Evolutionary conservation across 2,113 vertebrate species (phyloP).

Genomic region (Excalfactoria chinensis): DNA sequence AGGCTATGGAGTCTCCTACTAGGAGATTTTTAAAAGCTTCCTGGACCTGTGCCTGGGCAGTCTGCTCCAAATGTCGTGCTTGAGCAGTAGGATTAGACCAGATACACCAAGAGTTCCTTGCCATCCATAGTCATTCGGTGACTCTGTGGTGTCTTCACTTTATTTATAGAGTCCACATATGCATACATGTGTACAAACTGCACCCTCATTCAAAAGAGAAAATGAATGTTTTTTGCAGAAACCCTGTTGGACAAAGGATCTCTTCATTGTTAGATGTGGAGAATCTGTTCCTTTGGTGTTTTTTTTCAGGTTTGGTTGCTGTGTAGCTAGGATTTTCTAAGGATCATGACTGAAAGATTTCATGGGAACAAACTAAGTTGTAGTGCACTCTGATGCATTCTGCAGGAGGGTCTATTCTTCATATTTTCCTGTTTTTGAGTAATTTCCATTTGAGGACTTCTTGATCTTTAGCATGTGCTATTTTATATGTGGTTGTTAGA

Average conservation of each 20-base stretch:
- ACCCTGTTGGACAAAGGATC: not conserved
- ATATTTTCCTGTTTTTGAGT: not conserved
- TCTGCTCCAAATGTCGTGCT: not conserved
- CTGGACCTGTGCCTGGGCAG: not conserved
- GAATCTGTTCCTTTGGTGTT: not conserved
- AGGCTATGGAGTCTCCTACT: not conserved
- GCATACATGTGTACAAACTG: not conserved
- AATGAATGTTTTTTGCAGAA: not conserved
- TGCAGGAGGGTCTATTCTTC: not conserved
- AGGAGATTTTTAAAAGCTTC: not conserved
- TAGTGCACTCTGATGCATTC: not conserved
- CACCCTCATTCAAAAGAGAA: not conserved
- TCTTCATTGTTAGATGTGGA: not conserved
- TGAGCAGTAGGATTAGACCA: not conserved
- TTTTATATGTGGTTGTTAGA: not conserved
- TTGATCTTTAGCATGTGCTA: not conserved
- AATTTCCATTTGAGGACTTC: not conserved
- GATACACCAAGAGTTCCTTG: not conserved
- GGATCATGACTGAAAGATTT: not conserved
- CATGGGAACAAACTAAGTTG: not conserved
- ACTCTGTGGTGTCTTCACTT: not conserved
- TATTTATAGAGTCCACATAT: not conserved
- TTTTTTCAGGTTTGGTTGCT: not conserved
- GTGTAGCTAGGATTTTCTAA: not conserved
- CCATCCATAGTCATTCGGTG: not conserved